A percentile compares a stretch with the other conserved stretches of the same genome.
Conservation (phyloP, 1,140 invertebrate species). For the Cydia amplana region DNA sequence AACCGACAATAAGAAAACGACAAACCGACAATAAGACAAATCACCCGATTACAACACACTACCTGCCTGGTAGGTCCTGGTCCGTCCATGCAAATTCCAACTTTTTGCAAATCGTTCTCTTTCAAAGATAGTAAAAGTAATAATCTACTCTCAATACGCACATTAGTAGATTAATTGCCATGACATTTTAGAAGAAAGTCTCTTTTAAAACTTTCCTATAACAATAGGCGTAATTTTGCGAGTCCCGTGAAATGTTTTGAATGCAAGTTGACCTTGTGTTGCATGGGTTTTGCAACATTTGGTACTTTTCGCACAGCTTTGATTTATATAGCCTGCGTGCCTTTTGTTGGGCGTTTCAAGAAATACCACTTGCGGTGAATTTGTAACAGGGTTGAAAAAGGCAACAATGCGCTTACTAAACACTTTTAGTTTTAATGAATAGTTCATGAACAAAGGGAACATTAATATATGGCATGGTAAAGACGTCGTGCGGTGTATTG, state of each 20-base stretch:
- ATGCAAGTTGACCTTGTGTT: constrained; percentile 57
- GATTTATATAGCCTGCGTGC: constrained; percentile 62
- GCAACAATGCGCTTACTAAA: constrained; percentile 47
- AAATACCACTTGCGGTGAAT: constrained; percentile 70
- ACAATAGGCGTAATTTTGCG: constrained; percentile 42
- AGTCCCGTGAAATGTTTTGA: constrained; percentile 45
- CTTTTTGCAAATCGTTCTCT: constrained; percentile 57
- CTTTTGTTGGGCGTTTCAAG: constrained; percentile 69
- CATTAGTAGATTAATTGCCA: constrained; percentile 72
- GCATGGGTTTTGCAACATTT: constrained; percentile 66
- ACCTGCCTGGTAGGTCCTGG: constrained; percentile 71
- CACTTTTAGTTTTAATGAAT: constrained; percentile 44
- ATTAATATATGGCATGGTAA: constrained; percentile 50
- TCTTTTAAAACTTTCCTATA: constrained; percentile 51
- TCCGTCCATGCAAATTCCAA: constrained; percentile 67
- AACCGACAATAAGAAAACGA: constrained; percentile 39
- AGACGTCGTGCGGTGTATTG: constrained; percentile 47
- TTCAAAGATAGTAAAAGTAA: constrained; percentile 73
- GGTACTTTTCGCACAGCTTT: constrained; percentile 64
- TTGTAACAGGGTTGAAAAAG: constrained; percentile 54
- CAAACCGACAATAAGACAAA: constrained; percentile 75
- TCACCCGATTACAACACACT: constrained; percentile 75
- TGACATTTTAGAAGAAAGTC: constrained; percentile 62
- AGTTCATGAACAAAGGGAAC: constrained; percentile 40
- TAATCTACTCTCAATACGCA: constrained; percentile 46